phyloP scores from a whole-genome alignment of 2,113 vertebrate species.

The Jacana jacana region DNA sequence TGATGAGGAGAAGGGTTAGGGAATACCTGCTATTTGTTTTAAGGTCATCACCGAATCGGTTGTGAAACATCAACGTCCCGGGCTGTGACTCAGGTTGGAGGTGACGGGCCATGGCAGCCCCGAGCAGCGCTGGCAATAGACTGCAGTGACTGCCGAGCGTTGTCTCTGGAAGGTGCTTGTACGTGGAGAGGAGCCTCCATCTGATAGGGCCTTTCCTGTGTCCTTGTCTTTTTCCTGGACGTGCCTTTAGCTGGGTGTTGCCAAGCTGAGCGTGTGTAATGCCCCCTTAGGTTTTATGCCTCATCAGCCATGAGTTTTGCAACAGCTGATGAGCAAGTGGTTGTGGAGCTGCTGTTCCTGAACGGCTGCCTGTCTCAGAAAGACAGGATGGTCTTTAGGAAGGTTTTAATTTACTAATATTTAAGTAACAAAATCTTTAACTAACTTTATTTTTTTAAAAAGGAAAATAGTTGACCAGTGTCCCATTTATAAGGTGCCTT shows the following conservation, averaged over 20 bases:
- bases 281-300: not conserved
- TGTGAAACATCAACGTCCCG: not conserved
- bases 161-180: not conserved
- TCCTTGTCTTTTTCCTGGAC: not conserved
- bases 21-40: not conserved
- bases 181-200: not conserved
- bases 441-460: not conserved
- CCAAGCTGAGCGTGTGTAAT: not conserved
- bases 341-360: not conserved
- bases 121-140: not conserved
- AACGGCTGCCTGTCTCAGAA: not conserved
- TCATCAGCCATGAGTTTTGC: not conserved
- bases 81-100: not conserved
- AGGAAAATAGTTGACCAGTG: not conserved
- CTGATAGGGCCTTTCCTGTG: not conserved
- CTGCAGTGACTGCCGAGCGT: accelerated
- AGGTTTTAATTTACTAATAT: not conserved
- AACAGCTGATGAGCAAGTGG: not conserved
- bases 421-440: not conserved
- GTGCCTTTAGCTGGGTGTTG: not conserved
- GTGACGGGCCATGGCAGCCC: accelerated
- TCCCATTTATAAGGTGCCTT: not conserved
- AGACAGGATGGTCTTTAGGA: not conserved
- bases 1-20: not conserved
- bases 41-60: no score